phyloP scores from a whole-genome alignment of 2,888 invertebrate genomes.

The Idaea aversata region DNA sequence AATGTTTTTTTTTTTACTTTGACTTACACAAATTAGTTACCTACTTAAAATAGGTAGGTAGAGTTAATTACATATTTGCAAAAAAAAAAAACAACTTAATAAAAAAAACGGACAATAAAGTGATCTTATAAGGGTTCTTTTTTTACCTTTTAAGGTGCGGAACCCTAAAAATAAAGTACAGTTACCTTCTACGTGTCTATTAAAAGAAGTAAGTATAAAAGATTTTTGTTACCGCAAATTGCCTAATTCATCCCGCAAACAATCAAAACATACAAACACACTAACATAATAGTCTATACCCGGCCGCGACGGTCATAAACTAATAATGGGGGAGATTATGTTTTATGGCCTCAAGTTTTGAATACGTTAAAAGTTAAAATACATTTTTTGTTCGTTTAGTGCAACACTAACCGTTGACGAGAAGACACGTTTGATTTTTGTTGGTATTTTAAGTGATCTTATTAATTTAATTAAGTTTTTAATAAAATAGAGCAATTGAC shows the following conservation, averaged over 20 bases:
- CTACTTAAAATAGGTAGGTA: no score
- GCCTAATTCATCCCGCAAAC: slow-evolving; percentile 67
- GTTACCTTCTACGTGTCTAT: slow-evolving; percentile 10
- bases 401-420: slow-evolving; percentile 58
- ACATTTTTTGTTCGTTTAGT: slow-evolving; percentile 72
- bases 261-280: slow-evolving; percentile 73
- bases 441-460: not conserved
- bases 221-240: slow-evolving; percentile 54
- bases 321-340: slow-evolving; percentile 80
- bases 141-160: not conserved
- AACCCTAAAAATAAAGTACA: slow-evolving; percentile 7
- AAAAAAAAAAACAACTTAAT: no score
- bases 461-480: not conserved
- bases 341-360: slow-evolving; percentile 77
- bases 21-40: no score
- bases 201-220: slow-evolving; percentile 9
- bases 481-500: not conserved
- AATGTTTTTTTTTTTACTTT: no score
- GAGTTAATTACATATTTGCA: no score
- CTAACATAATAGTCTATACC: slow-evolving; percentile 74
- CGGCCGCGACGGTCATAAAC: slow-evolving; percentile 74
- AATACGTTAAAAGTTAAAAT: slow-evolving; percentile 55
- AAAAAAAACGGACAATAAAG: no score
- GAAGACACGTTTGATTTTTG: slow-evolving; percentile 57
- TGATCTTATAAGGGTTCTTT: no score